Conservation (phyloP, 2,888 invertebrate species). For the Agrochola lota region DNA sequence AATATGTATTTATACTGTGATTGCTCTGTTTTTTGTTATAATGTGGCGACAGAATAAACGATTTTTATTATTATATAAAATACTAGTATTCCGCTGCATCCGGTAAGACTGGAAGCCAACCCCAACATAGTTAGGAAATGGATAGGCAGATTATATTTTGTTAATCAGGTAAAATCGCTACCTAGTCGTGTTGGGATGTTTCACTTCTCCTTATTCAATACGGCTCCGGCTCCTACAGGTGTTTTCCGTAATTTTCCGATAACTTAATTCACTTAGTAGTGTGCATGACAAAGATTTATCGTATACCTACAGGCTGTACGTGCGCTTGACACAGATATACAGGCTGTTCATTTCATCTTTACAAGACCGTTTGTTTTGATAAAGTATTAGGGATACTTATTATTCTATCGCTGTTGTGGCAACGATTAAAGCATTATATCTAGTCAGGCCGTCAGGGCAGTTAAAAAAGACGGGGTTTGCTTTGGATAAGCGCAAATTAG, state of each 20-base stretch:
- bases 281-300: constrained; percentile 1
- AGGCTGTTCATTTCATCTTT: constrained; percentile 32
- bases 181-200: background rate
- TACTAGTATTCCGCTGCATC: too few relatives aligned
- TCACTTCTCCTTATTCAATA: too few relatives aligned
- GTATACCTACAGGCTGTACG: background rate
- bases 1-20: too few relatives aligned
- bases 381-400: constrained; percentile 7
- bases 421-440: background rate
- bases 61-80: too few relatives aligned
- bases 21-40: too few relatives aligned
- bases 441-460: too few relatives aligned
- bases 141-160: too few relatives aligned
- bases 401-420: constrained; percentile 4
- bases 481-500: too few relatives aligned
- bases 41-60: too few relatives aligned
- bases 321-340: background rate
- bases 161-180: background rate
- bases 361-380: constrained; percentile 8
- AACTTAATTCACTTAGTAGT: constrained; percentile 11
- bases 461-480: background rate
- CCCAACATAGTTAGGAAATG: too few relatives aligned
- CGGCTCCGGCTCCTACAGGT: background rate
- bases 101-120: too few relatives aligned
- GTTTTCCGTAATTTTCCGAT: constrained; percentile 18